phyloP scores from a whole-genome alignment of 1,140 invertebrate genomes.

The Oppia nitens region DNA sequence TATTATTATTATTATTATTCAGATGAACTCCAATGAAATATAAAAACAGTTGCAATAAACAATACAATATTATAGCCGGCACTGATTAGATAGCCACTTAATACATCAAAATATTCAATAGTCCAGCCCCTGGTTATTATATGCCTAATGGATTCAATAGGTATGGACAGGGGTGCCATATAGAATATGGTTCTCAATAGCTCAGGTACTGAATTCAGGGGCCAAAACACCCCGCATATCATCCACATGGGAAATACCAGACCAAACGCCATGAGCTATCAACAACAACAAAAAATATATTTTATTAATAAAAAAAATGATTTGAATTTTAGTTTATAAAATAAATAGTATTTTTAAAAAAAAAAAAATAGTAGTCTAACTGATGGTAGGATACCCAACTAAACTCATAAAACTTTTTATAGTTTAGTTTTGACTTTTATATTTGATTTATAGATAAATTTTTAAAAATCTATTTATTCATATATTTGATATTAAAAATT shows the following conservation, averaged over 20 bases:
- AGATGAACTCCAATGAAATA: slow-evolving; percentile 5
- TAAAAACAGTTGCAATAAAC: background rate
- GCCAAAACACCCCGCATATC: slow-evolving; percentile 67
- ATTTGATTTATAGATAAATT: no score
- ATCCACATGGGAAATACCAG: slow-evolving; percentile 80
- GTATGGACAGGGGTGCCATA: slow-evolving; percentile 69
- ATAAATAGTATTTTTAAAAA: background rate
- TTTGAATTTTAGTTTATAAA: no score
- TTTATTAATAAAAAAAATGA: no score
- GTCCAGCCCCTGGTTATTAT: slow-evolving; percentile 32
- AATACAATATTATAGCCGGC: background rate
- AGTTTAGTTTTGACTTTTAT: no score
- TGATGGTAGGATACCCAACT: no score
- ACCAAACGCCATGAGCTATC: slow-evolving; percentile 51
- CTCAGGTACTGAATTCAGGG: slow-evolving; percentile 74
- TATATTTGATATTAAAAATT: no score
- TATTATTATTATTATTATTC: no score
- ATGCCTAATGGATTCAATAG: slow-evolving; percentile 26
- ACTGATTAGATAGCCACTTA: background rate
- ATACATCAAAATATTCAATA: background rate
- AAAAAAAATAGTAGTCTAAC: background rate
- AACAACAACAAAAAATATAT: no score
- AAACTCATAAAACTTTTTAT: no score
- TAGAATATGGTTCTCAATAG: slow-evolving; percentile 60
- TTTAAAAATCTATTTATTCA: no score